These are phyloP conservation scores for Mesodorylaimus sp. DNA, from an alignment of 2,888 invertebrate species.

Conservation along the genomic window DNA sequence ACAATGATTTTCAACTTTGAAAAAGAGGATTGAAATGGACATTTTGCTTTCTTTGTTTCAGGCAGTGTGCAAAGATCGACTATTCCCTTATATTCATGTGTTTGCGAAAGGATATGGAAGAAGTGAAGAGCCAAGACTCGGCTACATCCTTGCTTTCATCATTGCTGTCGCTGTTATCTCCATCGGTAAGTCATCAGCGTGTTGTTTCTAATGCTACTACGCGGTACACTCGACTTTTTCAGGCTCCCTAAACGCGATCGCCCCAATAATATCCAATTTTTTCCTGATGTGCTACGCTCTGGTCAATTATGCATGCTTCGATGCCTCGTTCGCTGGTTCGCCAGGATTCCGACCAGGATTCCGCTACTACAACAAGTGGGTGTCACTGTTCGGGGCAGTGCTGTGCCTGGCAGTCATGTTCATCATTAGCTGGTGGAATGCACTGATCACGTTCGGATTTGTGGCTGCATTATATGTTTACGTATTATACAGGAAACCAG, in stretches of 20 bases:
- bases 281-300: constrained; percentile 34
- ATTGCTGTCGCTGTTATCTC: constrained; percentile 63
- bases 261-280: constrained; percentile 33
- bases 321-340: constrained; percentile 31
- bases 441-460: constrained; percentile 44
- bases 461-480: constrained; percentile 58
- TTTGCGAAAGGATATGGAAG: constrained; percentile 51
- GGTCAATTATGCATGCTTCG: constrained; percentile 34
- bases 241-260: constrained; percentile 33
- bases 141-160: constrained; percentile 69
- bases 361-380: constrained; percentile 31
- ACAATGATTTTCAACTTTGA: too few species aligned
- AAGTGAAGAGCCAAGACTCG: constrained; percentile 47
- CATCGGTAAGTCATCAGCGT: constrained; percentile 42
- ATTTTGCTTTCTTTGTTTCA: constrained; percentile 18
- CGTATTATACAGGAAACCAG: constrained; percentile 77
- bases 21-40: too few species aligned
- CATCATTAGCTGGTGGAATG: constrained; percentile 75
- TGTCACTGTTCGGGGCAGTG: constrained; percentile 29
- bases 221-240: too few species aligned
- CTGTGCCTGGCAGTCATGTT: constrained; percentile 69
- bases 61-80: constrained; percentile 70
- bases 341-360: constrained; percentile 34
- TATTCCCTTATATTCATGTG: constrained; percentile 68
- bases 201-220: too few species aligned